phyloP scores from a whole-genome alignment of 1,140 invertebrate genomes.

The Drosophila nigrodunni region DNA sequence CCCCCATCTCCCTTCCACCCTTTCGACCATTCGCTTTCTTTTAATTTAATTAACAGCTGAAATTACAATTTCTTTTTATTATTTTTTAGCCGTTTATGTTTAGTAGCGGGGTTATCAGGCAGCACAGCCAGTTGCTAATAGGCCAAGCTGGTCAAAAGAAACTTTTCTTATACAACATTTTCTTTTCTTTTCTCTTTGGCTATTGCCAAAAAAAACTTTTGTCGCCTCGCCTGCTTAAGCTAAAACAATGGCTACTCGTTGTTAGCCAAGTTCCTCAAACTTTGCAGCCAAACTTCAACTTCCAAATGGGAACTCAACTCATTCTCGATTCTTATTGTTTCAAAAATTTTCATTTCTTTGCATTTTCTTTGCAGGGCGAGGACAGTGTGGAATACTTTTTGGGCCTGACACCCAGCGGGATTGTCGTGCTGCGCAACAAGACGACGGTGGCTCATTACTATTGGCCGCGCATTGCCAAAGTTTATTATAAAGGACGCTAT shows the following conservation, averaged over 20 bases:
- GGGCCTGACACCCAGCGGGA: slow-evolving; percentile 98
- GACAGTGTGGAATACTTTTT: slow-evolving; percentile 98
- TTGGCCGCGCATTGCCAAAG: slow-evolving; percentile 98
- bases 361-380: slow-evolving; percentile 91
- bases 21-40: slow-evolving; percentile 42
- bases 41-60: slow-evolving; percentile 82
- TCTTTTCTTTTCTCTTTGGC: slow-evolving; percentile 71
- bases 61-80: slow-evolving; percentile 65
- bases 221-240: slow-evolving; percentile 35
- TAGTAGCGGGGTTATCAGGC: slow-evolving; percentile 22
- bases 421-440: slow-evolving; percentile 97
- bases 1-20: not conserved
- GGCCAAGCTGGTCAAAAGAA: slow-evolving; percentile 52
- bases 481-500: slow-evolving; percentile 97
- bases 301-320: slow-evolving; percentile 41
- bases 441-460: slow-evolving; percentile 99
- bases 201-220: slow-evolving; percentile 68
- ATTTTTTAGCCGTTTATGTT: slow-evolving; percentile 11
- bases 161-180: slow-evolving; percentile 52
- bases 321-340: slow-evolving; percentile 62
- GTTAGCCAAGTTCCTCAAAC: slow-evolving; percentile 53
- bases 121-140: slow-evolving; percentile 73
- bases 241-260: slow-evolving; percentile 39
- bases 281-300: slow-evolving; percentile 37
- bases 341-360: not conserved